Evolutionary conservation across 2,888 invertebrate genomes (phyloP), one percentile per base, ranked within the genome.

Genomic region (Acleris literana): DNA sequence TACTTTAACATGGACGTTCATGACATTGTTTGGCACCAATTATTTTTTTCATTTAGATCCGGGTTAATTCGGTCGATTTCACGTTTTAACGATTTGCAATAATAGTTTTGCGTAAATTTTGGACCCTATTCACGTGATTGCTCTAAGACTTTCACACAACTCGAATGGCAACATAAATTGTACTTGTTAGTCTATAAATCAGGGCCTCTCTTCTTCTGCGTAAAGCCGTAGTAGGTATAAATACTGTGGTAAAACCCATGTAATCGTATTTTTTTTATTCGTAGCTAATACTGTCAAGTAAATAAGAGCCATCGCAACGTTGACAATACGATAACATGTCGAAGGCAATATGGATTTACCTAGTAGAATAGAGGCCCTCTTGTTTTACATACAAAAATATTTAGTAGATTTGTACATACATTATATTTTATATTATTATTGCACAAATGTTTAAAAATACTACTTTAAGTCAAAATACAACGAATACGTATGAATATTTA

Each of bases 341-440:
- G 3, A 33, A 33, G 9, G 3, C 33, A 9, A 55, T 17, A 43
- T 49, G 22, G n/a, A 18, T 53, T 13, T 33, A 33, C 33, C 9
- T 3, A 9, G 9, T 9, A 33, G 33, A 33, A 33, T 33, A 9
- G 9, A 33, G 9, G 33, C 9, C 9, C 9, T 7, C 9, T 33
- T 33, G 9, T 33, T 25, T 56, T 17, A 64, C 58, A 71, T 81
- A 78, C 69, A 80, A 79, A 77, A 80, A 76, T 80, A 80, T 72
- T 75, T 76, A 52, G 46, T 66, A 52, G 51, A 66, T 62, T 56
- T 66, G 57, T 43, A 57, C 62, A 66, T 43, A 57, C 62, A 66
- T 33, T 53, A 62, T 66, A 66, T 66, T 62, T 57, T 61, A 59
- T 52, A 54, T 64, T 39, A 39, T 63, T 58, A 63, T 63, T 63